Evolutionary conservation across 2,113 vertebrate species (phyloP).

Genomic region (Rhynchomys soricoides): DNA sequence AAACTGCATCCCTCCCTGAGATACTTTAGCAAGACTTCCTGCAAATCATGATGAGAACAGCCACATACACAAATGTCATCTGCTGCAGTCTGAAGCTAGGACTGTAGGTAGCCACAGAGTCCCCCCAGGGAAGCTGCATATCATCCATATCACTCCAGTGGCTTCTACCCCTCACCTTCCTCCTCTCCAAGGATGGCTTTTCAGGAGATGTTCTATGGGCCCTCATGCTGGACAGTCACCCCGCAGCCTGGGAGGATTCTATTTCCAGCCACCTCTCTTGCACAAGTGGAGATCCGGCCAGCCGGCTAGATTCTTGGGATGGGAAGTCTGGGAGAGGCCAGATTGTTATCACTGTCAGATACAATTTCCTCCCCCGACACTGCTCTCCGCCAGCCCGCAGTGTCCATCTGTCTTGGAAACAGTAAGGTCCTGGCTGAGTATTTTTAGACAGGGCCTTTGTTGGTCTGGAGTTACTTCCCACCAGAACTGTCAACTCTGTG

Average conservation of each 20-base stretch:
- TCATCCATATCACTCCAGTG: not conserved
- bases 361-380: slow-evolving; percentile 86
- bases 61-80: not conserved
- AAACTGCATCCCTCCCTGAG: not conserved
- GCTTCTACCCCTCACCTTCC: not conserved
- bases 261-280: slow-evolving; percentile 74
- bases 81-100: not conserved
- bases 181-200: not conserved
- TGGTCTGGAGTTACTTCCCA: slow-evolving; percentile 81
- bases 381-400: slow-evolving; percentile 80
- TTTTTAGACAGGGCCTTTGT: slow-evolving; percentile 86
- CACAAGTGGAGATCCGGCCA: slow-evolving; percentile 78
- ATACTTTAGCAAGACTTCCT: slow-evolving; percentile 41
- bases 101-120: not conserved
- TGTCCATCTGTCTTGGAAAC: slow-evolving; percentile 88
- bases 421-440: slow-evolving; percentile 81
- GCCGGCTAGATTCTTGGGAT: slow-evolving; percentile 75
- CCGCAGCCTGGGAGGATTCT: slow-evolving; percentile 62
- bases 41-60: not conserved
- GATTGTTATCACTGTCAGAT: slow-evolving; percentile 86
- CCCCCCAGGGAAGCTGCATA: accelerated
- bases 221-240: not conserved
- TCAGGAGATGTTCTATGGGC: not conserved
- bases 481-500: slow-evolving; percentile 78
- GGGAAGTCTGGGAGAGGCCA: slow-evolving; percentile 85